Evolutionary conservation across 2,113 vertebrate species (phyloP), one percentile per base, ranked within the genome.

Genomic region (Axis porcinus): DNA sequence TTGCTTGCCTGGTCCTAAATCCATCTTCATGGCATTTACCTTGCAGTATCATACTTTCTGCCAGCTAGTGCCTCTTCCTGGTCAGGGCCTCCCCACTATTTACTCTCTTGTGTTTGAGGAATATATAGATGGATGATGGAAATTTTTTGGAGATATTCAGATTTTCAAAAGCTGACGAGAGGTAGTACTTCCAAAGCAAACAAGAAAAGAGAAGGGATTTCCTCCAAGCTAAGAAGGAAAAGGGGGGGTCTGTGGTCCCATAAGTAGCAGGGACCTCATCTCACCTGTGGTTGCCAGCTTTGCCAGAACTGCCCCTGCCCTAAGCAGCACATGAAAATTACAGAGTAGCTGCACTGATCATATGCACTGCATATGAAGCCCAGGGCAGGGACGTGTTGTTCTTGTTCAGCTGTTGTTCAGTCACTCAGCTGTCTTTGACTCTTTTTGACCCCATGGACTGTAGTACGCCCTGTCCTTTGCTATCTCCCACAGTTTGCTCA

Each of bases 41-140:
- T 55, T 0, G 0, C 7, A 17, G 21, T 14, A 1, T 5, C 1
- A 6, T 36, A 2, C 55, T 74, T 55, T 40, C 27, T 23, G 15
- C 43, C 25, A 50, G n/a, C 12, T 36, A 50, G 8, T 23, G 45
- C 11, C 1, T 13, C 64, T 86, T n/a, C 25, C 45, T 30, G n/a
- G 58, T n/a, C 9, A 16, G 40, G 19, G 12, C 21, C 55, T 36
- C 5, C 76, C n/a, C 0, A 3, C 6, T 21, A 21, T 54, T 23
- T 17, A 2, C 50, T 84, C 2, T 28, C 50, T 50, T 12, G 33
- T 14, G 7, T 64, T 19, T 52, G 67, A 45, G 47, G 30, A 33
- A 21, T 43, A 30, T 55, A n/a, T 52, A 86, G 82, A 47, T 54
- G n/a, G 43, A 15, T 7, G n/a, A 47, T 40, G 78, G 52, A 36